A percentile compares a stretch with the other conserved stretches of the same genome.
These are phyloP conservation scores for Anaspis maculata DNA, from an alignment of 2,888 invertebrate genomes.

Conservation along the genomic window DNA sequence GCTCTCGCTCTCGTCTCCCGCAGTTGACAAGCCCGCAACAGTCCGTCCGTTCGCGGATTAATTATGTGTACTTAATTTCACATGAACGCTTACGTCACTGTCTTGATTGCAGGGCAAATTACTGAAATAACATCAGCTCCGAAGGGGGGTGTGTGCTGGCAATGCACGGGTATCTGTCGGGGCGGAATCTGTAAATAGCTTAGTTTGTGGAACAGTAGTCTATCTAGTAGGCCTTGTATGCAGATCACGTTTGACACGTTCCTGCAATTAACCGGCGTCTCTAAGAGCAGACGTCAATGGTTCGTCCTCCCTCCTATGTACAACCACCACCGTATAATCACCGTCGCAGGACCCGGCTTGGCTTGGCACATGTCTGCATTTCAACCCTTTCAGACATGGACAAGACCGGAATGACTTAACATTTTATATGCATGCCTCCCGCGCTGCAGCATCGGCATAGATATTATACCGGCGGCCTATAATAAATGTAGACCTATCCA, in stretches of 20 bases:
- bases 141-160: slow-evolving; percentile 2
- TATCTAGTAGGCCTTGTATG: slow-evolving; percentile 25
- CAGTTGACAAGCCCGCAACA: slow-evolving; percentile 1
- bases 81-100: slow-evolving; percentile 8
- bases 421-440: no score
- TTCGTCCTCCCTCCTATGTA: no score
- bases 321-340: no score
- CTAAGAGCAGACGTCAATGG: slow-evolving; percentile 12
- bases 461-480: no score
- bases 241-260: slow-evolving; percentile 39
- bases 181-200: slow-evolving; percentile 30
- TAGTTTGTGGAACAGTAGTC: slow-evolving; percentile 29
- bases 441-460: no score
- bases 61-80: slow-evolving; percentile 9
- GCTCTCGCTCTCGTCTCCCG: no score
- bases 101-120: slow-evolving; percentile 17
- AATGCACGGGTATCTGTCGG: slow-evolving; percentile 5
- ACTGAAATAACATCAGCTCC: slow-evolving; percentile 16
- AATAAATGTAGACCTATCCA: no score
- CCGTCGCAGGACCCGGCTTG: no score
- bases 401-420: no score
- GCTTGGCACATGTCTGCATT: no score
- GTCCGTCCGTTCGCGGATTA: slow-evolving; percentile 2
- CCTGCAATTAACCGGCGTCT: slow-evolving; percentile 32
- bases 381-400: no score